phyloP scores from a whole-genome alignment of 2,113 vertebrate species.

The Crotophaga sulcirostris region DNA sequence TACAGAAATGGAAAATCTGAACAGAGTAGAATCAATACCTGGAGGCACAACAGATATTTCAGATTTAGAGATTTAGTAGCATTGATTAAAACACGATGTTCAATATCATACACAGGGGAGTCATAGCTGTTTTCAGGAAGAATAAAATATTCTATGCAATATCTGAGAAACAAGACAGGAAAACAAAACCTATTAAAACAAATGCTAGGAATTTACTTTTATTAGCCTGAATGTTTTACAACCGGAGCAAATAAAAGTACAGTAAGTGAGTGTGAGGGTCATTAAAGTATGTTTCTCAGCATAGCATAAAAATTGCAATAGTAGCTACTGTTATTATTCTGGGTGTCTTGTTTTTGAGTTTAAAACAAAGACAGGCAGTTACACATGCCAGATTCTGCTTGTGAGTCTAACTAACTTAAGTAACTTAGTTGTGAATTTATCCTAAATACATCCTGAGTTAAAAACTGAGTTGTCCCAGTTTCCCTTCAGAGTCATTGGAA shows the following conservation, averaged over 20 bases:
- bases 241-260: not conserved
- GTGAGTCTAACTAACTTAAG: not conserved
- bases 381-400: not conserved
- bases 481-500: not conserved
- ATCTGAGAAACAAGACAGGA: not conserved
- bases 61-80: conserved; percentile 41
- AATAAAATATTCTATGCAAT: conserved; percentile 13
- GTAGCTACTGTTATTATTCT: not conserved
- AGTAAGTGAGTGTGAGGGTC: not conserved
- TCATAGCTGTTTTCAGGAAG: conserved; percentile 36
- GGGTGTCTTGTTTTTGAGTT: not conserved
- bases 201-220: not conserved
- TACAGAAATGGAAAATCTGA: conserved; percentile 13
- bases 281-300: not conserved
- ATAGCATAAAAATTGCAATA: not conserved
- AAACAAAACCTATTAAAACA: not conserved
- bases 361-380: not conserved
- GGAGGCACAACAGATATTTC: not conserved
- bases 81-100: conserved; percentile 58
- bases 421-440: not conserved
- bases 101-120: conserved; percentile 4
- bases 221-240: not conserved
- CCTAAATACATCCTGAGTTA: not conserved
- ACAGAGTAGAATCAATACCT: conserved; percentile 26
- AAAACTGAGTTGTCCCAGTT: not conserved